Evolutionary conservation across 2,888 invertebrate genomes (phyloP), one percentile per base, ranked within the genome.

Genomic region (Megalurothrips usitatus): DNA sequence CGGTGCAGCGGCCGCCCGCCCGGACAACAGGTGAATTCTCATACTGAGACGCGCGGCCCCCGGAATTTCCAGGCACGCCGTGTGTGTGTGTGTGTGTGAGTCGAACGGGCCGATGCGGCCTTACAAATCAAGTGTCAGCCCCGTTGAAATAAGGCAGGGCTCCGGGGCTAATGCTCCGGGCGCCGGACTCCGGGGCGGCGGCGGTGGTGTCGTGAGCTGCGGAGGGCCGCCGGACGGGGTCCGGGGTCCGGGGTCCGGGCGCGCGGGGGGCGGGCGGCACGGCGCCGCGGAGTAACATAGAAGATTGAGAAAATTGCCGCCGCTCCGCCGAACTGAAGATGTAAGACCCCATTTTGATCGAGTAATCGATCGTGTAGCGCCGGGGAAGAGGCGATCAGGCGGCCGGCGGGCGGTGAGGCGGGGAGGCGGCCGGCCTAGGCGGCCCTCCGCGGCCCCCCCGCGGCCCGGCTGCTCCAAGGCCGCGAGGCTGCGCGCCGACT

Each of bases 241-340:
- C 2, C 49, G 49, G 49, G 49, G 49, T 14, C 9, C 10, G 49
- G 10, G 49, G 49, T 9, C 49, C 10, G 49, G 52, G 6, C 52
- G 52, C 14, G 10, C 19, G 0, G 58, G 58, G 14, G 14, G 19
- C 14, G 58, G 14, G 58, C 58, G 14, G 58, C 14, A 2, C 0
- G 14, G 58, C 58, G 58, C 14, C 19, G 58, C 17, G 58, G 11
- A 17, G 58, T 17, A 58, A 58, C 12, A 43, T 43, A 58, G 58
- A 26, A 75, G 68, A 75, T 75, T 23, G 68, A 75, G 68, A 75
- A 75, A 75, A 75, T 75, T 75, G 68, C 68, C 68, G 68, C 26
- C 26, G 68, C 23, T n/a, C 68, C 68, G 26, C 26, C 26, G 68
- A 26, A 26, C 68, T 75, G 23, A 75, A 75, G 68, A 75, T 75